Evolutionary conservation across 2,888 invertebrate genomes (phyloP), one percentile per base, ranked within the genome.

Genomic region (Abrostola triplasia): DNA sequence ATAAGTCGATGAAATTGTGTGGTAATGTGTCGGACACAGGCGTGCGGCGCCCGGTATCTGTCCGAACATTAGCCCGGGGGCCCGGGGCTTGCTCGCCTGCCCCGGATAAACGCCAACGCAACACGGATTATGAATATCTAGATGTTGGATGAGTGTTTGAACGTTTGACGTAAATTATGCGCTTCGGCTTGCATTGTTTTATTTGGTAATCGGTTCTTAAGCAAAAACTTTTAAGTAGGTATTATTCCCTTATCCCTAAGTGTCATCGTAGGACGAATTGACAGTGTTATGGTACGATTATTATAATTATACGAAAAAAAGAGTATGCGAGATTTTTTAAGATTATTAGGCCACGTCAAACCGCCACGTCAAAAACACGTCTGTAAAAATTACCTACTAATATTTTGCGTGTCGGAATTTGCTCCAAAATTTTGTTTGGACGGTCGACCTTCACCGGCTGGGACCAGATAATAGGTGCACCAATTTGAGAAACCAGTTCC

Each of bases 341-440:
- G 8, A 44, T 13, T 13, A 13, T 44, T 44, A 13, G 13, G 13
- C 13, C 24, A 47, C 44, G 44, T 47, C 44, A 47, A 47, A 9
- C 9, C 12, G 70, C 57, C 68, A 65, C 72, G 77, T 80, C 75
- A 77, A 74, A 77, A 78, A 76, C 76, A 79, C 73, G 80, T 83
- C 80, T 68, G 65, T 71, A 67, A 70, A 85, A 84, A 87, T 82
- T 80, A 84, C 83, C 81, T 78, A 83, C 83, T 83, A 89, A 92
- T 92, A 92, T 92, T 93, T 92, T 91, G 94, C 93, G 92, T 94
- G 94, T 88, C 75, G 92, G 93, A 93, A 94, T 94, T 88, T 90
- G 88, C 84, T 91, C 88, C 87, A 88, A 91, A 91, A 89, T 89
- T 82, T 88, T 85, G 84, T 89, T 88, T 88, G 90, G 90, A 89